Evolutionary conservation across 2,888 invertebrate species (phyloP).

Genomic region (Neocrepidodera transversa): DNA sequence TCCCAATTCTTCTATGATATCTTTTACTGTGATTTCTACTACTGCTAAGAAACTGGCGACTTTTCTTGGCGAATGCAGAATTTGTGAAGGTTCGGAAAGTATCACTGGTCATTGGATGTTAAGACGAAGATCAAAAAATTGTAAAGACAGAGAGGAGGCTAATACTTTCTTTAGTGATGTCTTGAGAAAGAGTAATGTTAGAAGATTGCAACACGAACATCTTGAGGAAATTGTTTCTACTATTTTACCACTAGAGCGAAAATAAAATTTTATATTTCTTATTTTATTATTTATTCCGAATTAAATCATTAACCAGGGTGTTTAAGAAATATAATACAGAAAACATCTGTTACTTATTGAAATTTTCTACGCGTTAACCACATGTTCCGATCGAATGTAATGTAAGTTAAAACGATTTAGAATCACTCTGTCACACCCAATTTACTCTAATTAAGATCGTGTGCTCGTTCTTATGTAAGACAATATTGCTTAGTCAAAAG

Average conservation of each 20-base stretch:
- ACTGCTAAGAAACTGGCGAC: constrained; percentile 47
- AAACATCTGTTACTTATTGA: constrained; percentile 12
- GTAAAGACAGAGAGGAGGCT: constrained; percentile 51
- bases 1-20: constrained; percentile 47
- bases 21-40: constrained; percentile 48
- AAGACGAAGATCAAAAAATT: constrained; percentile 50
- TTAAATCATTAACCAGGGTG: not conserved
- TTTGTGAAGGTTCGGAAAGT: constrained; percentile 51
- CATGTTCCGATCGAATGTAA: constrained; percentile 10
- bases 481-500: not conserved
- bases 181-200: constrained; percentile 47
- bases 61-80: constrained; percentile 53
- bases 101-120: constrained; percentile 55
- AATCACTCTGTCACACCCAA: constrained; percentile 19
- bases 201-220: constrained; percentile 38
- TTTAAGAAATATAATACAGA: constrained; percentile 17
- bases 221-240: constrained; percentile 21
- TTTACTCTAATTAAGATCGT: constrained; percentile 26
- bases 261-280: not conserved
- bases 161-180: constrained; percentile 50
- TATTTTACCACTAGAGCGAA: not conserved
- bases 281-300: too few relatives aligned
- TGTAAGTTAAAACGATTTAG: constrained; percentile 23
- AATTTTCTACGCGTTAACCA: constrained; percentile 18
- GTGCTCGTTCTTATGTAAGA: constrained; percentile 23